Base-by-base conservation (phyloP, 2,888 invertebrate species). In the Drosophila flavopinicola region DNA sequence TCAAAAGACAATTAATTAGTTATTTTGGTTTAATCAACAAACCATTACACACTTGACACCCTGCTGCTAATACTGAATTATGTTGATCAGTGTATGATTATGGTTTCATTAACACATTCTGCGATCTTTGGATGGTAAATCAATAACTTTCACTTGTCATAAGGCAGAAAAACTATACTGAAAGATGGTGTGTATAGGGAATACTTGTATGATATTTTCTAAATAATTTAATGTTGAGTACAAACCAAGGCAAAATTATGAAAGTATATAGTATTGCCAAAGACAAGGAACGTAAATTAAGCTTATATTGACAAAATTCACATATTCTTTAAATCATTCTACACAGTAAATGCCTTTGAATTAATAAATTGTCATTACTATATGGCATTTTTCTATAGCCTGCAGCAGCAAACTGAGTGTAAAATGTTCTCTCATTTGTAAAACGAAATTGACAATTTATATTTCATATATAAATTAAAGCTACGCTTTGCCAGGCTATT, bases 31-130 rank as follows among this genome's bases (percentile, higher is more conserved):
- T 33, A 37, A 64, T 54, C 15, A 41, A 15, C 6, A 37, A 44
- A 33, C 27, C 48, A 49, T 58, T 52, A n/a, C 45, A 60, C 17
- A 67, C 44, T 66, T 49, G 52, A 41, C 56, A 23, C 27, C 69
- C 75, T 20, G 75, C 75, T 69, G 70, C 45, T 49, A 52, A 68
- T 25, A 15, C 35, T 33, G 24, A 74, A 70, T 70, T 49, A 23
- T 6, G 27, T 29, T 32, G 45, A 24, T 58, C 30, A 38, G 23
- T 13, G 11, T 10, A 13, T 29, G 47, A 47, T 69, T 63, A 51
- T 41, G 9, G 27, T 44, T 38, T 48, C 30, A 52, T 70, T 53
- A 59, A 35, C 63, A 58, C 61, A 52, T 45, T 52, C 23, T 49
- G 17, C 4, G 7, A 4, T 10, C 35, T 20, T 20, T 2, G 2